These are phyloP conservation scores for Halocynthia roretzi DNA, from an alignment of 23 tunicate species.

Conservation along the genomic window DNA sequence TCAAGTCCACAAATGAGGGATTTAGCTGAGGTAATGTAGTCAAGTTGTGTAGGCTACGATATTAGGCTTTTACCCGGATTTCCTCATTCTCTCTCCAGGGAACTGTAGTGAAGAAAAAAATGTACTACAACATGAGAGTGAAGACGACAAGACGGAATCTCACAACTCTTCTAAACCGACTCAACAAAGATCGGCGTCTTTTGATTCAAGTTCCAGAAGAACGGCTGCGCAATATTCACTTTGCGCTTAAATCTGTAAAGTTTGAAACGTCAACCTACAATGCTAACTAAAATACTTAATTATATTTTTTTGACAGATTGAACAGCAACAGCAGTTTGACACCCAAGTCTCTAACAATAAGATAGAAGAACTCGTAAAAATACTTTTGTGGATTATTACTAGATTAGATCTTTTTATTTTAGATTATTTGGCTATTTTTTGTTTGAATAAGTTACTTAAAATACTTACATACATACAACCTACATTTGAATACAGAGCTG, in stretches of 20 bases:
- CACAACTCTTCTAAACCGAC: constrained; percentile 47
- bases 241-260: constrained; percentile 75
- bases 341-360: not conserved
- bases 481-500: too few relatives aligned
- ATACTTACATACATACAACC: too few relatives aligned
- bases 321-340: constrained; percentile 67
- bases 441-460: too few relatives aligned
- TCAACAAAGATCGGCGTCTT: constrained; percentile 56
- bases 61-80: not conserved
- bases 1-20: constrained; percentile 73
- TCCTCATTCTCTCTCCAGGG: constrained; percentile 18
- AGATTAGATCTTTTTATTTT: too few relatives aligned
- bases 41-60: not conserved
- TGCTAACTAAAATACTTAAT: not conserved
- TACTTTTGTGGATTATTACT: too few relatives aligned
- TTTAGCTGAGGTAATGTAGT: constrained; percentile 55
- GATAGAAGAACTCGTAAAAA: too few relatives aligned
- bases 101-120: constrained; percentile 68
- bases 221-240: constrained; percentile 39
- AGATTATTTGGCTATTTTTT: too few relatives aligned
- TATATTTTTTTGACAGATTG: constrained; percentile 30
- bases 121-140: constrained; percentile 92
- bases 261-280: too few relatives aligned
- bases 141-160: constrained; percentile 74
- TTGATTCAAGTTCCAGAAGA: constrained; percentile 77